Evolutionary conservation across 2,888 invertebrate genomes (phyloP), one percentile per base, ranked within the genome.

Genomic region (Patella depressa): DNA sequence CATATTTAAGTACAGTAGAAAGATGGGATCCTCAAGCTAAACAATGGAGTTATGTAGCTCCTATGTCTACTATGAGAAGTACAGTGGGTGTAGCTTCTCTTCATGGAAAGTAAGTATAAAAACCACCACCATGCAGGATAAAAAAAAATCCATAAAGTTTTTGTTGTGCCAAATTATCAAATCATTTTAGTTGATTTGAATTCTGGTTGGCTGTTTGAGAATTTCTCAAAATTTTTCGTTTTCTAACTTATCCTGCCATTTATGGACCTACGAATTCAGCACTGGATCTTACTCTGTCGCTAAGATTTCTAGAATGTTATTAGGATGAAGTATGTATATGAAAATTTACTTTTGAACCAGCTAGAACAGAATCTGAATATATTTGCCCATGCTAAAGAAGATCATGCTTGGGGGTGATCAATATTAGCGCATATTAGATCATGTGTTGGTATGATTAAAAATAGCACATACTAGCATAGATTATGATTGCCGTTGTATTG

Each of bases 1-100:
- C 97, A 88, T 98, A 97, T 90, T 93, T 98, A 71, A 97, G 96
- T 91, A 96, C 97, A 0, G 98, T 97, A 0, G 98, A 98, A 93
- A 93, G 95, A 91, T 98, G 97, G 96, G 97, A 98, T 92, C 96
- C 97, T 15, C 94, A 95, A 79, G 95, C 96, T 2, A 94, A 96
- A 79, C 94, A 95, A 80, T 98, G 98, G 98, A 96, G 95, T 84
- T 96, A 95, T 89, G 96, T 98, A 79, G 95, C 96, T 5, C 95
- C 97, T 2, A 97, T 98, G 97, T 94, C 95, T 79, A 95, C 95
- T 79, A 96, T 96, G 89, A 94, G 98, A 74, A 96, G 96, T 85
- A 97, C 97, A 24, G 97, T 97, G 80, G 98, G 97, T 55, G 96
- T 97, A 57, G 96, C 96, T 77, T 96, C 96, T 72, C 93, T 98